These are phyloP conservation scores for Platalea minor DNA, from an alignment of 2,797 vertebrate species.

Conservation along the genomic window DNA sequence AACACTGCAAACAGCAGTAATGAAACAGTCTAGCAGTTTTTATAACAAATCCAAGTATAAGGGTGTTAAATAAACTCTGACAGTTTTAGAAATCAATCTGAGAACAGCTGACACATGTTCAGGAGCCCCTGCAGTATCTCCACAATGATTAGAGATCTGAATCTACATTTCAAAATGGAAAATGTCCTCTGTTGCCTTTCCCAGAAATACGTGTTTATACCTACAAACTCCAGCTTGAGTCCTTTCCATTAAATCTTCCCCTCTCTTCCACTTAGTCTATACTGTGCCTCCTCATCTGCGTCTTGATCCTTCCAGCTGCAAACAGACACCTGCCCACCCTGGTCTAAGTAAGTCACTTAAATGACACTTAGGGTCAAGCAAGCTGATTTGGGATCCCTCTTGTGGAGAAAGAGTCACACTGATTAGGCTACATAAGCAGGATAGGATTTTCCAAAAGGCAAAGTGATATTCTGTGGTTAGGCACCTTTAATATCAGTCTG, in stretches of 20 bases:
- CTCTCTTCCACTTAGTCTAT: not conserved
- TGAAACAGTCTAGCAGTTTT: not conserved
- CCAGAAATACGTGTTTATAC: not conserved
- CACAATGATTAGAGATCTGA: not conserved
- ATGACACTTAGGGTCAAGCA: not conserved
- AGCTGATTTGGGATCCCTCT: not conserved
- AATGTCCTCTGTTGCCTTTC: not conserved
- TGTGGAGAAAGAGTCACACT: not conserved
- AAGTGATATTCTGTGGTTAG: accelerated
- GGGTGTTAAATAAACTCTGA: not conserved
- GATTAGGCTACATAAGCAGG: not conserved
- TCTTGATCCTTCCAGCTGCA: not conserved
- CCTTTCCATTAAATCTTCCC: not conserved
- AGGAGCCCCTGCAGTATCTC: not conserved
- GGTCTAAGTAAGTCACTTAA: not conserved
- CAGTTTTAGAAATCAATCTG: not conserved
- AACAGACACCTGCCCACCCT: not conserved
- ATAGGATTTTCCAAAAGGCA: not conserved
- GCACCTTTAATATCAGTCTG: not conserved
- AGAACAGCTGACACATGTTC: not conserved
- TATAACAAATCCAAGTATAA: not conserved
- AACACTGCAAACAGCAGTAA: not conserved
- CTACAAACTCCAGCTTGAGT: not conserved
- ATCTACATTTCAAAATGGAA: not conserved
- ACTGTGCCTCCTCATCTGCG: not conserved